Base-by-base conservation (phyloP, 1,140 invertebrate species). In the Drosophila lacertosa region DNA sequence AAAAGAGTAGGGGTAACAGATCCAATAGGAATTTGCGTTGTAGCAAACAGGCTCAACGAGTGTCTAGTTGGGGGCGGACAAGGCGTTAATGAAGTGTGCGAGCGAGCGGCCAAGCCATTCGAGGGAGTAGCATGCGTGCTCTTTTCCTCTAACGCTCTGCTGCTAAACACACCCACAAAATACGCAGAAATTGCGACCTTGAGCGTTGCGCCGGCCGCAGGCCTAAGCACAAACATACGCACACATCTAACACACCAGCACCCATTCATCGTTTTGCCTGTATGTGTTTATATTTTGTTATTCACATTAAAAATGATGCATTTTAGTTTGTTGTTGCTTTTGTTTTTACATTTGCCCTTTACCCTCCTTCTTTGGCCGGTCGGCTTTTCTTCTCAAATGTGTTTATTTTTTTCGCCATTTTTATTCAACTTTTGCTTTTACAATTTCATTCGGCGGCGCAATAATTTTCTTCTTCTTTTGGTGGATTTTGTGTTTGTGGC, bases 401-500 rank as follows among this genome's bases (percentile, higher is more conserved):
- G n/a, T n/a, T 20, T 60, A 80, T 42, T 48, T 42, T 60, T 71
- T 37, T 88, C 77, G 77, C 77, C 74, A 82, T 81, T 88, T 84
- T 88, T 66, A 77, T 75, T 77, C 20, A 63, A 59, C 74, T 81
- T 86, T 80, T 78, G 76, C 81, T 77, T 86, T 86, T 81, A 81
- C 82, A 88, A 77, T 82, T 86, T 88, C 63, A 69, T 86, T 86
- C 62, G 72, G 82, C 83, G 81, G 83, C 83, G 83, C 83, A 88
- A 89, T 89, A 88, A 77, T 81, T 84, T 84, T 84, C 81, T 84
- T 71, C 81, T 86, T 84, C 81, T 84, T 79, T 79, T 62, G 32
- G 35, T 15, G 40, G 51, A 16, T 35, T 39, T n/a, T 42, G 33
- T 54, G 40, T 71, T 55, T 72, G 33, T 69, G n/a, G n/a, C n/a